These are phyloP conservation scores for Apogon hyalosoma DNA, from an alignment of 2,797 vertebrate species.

Conservation along the genomic window DNA sequence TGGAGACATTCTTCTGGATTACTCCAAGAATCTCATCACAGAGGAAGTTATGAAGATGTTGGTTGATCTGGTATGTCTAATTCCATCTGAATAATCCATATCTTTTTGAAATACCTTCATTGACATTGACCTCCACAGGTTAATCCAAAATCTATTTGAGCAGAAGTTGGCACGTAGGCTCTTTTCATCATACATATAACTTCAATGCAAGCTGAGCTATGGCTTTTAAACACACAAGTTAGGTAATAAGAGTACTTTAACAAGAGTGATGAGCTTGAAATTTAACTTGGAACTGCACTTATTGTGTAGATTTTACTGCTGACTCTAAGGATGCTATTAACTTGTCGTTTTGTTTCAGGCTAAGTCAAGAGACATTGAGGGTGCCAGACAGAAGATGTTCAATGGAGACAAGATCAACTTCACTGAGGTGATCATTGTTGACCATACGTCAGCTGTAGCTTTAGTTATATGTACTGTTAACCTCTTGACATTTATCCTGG, in stretches of 20 bases:
- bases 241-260: too few species aligned
- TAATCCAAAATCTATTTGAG: too few species aligned
- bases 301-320: too few species aligned
- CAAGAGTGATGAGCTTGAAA: too few species aligned
- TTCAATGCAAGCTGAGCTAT: too few species aligned
- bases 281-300: too few species aligned
- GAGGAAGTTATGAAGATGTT: constrained; percentile 93
- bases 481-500: constrained; percentile 22
- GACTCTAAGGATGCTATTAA: too few species aligned
- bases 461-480: not conserved
- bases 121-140: too few species aligned
- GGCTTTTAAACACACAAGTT: too few species aligned
- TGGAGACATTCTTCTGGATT: constrained; percentile 95
- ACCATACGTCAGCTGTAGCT: constrained; percentile 8
- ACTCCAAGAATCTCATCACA: constrained; percentile 95
- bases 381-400: constrained; percentile 93
- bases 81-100: not conserved
- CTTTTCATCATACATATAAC: too few species aligned
- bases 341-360: constrained; percentile 78
- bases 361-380: constrained; percentile 91
- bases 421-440: constrained; percentile 88
- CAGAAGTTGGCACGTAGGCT: too few species aligned
- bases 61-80: constrained; percentile 88
- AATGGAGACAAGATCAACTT: constrained; percentile 96
- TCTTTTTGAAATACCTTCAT: not conserved